A percentile compares a stretch with the other conserved stretches of the same genome.
These are phyloP conservation scores for Hyles lineata DNA, from an alignment of 2,888 invertebrate species.

Conservation along the genomic window DNA sequence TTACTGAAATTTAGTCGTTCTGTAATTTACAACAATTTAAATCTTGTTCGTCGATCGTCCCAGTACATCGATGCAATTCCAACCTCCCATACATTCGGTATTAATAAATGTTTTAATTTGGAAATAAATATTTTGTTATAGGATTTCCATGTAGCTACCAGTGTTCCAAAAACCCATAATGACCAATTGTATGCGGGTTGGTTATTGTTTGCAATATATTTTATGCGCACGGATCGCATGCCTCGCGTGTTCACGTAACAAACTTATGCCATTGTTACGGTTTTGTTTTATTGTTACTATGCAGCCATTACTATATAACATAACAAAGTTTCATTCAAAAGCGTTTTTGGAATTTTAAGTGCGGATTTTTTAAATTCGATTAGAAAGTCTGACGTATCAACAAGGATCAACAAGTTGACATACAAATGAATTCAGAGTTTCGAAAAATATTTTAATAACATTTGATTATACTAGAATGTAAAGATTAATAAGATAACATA, in stretches of 20 bases:
- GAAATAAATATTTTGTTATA: too few species aligned
- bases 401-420: background rate
- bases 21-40: too few species aligned
- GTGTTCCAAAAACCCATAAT: background rate
- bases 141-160: too few species aligned
- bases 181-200: background rate
- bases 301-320: background rate
- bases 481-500: background rate
- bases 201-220: background rate
- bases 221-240: background rate
- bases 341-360: background rate
- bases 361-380: background rate
- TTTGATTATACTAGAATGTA: background rate
- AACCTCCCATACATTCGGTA: too few species aligned
- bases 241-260: background rate
- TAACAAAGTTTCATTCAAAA: constrained; percentile 12
- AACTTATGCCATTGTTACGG: constrained; percentile 8
- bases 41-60: too few species aligned
- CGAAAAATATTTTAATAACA: background rate
- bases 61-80: too few species aligned
- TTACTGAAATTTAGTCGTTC: too few species aligned
- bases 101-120: too few species aligned
- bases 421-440: background rate
- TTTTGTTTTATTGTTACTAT: constrained; percentile 15
- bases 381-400: too few species aligned